Conservation (phyloP, 2,113 vertebrate species). For the Antechinus stuartii region DNA sequence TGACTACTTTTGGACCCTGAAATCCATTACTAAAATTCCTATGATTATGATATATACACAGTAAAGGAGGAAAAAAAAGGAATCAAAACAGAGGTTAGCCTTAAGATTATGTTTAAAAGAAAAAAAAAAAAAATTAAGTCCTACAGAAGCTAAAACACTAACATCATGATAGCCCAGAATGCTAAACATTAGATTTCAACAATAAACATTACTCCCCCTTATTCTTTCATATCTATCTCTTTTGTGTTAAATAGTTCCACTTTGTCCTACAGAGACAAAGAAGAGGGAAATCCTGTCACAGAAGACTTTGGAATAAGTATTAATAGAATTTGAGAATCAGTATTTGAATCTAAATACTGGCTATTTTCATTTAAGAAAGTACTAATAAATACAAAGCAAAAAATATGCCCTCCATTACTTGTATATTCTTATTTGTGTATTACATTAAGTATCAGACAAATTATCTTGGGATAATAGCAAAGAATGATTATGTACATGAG, state of each 20-base stretch:
- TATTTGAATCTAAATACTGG: conserved; percentile 1
- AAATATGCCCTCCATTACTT: conserved; percentile 4
- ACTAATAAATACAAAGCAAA: conserved; percentile 24
- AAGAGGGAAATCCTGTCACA: conserved; percentile 1
- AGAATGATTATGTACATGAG: background rate
- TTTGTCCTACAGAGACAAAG: background rate
- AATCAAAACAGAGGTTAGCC: conserved; percentile 11
- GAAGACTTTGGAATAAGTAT: conserved; percentile 17
- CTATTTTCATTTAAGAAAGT: conserved; percentile 26
- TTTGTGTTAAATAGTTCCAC: conserved; percentile 27
- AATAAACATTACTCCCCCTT: background rate
- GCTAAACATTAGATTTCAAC: conserved; percentile 49
- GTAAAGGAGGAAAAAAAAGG: conserved; percentile 21
- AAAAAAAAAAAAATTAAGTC: background rate
- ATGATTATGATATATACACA: conserved; percentile 40
- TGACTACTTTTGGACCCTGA: conserved; percentile 42
- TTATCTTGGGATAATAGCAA: conserved; percentile 14
- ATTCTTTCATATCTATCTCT: conserved; percentile 45
- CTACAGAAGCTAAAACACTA: background rate
- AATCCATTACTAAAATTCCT: conserved; percentile 45
- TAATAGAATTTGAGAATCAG: conserved; percentile 27
- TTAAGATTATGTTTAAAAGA: background rate
- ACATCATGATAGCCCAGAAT: conserved; percentile 40
- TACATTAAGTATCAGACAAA: conserved; percentile 23
- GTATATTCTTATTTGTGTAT: background rate